Percentiles rank a stretch among this genome's conserved stretches.
Evolutionary conservation across 2,113 vertebrate genomes (phyloP).

Genomic region (Xiphias gladius): DNA sequence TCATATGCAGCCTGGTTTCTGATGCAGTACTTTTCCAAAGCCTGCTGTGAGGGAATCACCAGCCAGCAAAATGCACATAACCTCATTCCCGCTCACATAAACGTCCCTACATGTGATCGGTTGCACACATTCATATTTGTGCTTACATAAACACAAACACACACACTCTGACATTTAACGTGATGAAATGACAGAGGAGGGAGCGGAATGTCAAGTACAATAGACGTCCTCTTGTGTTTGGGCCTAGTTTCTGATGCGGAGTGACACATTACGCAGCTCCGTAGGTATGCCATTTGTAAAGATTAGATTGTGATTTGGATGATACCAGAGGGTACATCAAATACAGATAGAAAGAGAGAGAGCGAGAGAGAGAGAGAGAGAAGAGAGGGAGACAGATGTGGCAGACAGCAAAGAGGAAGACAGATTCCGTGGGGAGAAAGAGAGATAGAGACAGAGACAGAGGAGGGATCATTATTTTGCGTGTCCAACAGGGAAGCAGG

Average conservation of each 20-base stretch:
- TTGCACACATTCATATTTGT: not conserved
- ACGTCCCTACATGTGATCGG: not conserved
- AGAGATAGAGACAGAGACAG: slow-evolving; percentile 10
- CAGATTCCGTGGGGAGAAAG: slow-evolving; percentile 11
- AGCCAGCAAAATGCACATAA: slow-evolving; percentile 8
- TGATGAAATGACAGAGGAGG: slow-evolving; percentile 54
- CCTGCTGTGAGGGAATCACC: not conserved
- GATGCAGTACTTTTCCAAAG: not conserved
- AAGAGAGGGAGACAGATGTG: not conserved
- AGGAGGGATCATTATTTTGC: slow-evolving; percentile 70
- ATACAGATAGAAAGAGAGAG: not conserved
- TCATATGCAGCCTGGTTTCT: not conserved
- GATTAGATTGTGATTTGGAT: slow-evolving; percentile 62
- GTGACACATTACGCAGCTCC: slow-evolving; percentile 56
- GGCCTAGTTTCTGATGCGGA: slow-evolving; percentile 55
- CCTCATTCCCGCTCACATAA: not conserved
- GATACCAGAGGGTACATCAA: slow-evolving; percentile 43
- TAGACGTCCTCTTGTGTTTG: slow-evolving; percentile 12
- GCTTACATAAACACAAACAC: slow-evolving; percentile 24
- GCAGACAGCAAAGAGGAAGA: slow-evolving; percentile 16
- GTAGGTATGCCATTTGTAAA: slow-evolving; percentile 64
- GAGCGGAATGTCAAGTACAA: slow-evolving; percentile 51
- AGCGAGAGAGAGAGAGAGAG: not conserved
- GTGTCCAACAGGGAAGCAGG: slow-evolving; percentile 49
- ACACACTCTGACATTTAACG: slow-evolving; percentile 65